These are phyloP conservation scores for Bombus pascuorum DNA, from an alignment of 1,140 invertebrate species.

Conservation along the genomic window DNA sequence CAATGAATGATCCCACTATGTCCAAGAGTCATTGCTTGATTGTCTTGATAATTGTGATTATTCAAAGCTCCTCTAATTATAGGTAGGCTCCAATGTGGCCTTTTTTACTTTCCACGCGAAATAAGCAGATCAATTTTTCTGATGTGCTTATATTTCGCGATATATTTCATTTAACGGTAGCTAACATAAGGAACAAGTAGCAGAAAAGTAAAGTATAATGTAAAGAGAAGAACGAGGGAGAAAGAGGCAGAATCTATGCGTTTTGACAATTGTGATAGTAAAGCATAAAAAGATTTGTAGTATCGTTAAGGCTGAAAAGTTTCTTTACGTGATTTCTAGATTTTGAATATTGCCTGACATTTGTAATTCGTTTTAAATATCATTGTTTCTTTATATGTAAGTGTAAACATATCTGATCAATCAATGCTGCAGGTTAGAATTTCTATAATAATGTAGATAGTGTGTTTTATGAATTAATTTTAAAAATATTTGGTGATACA, in stretches of 20 bases:
- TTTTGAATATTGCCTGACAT: slow-evolving; percentile 48
- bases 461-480: not conserved
- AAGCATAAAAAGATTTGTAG: slow-evolving; percentile 69
- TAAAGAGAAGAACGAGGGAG: not conserved
- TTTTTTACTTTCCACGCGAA: not conserved
- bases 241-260: not conserved
- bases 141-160: not conserved
- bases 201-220: not conserved
- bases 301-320: slow-evolving; percentile 48
- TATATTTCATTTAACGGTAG: not conserved
- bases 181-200: not conserved
- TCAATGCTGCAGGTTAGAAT: not conserved
- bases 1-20: slow-evolving; percentile 57
- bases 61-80: not conserved
- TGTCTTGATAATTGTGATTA: not conserved
- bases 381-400: not conserved
- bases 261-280: slow-evolving; percentile 74
- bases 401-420: slow-evolving; percentile 8
- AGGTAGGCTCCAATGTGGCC: not conserved
- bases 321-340: slow-evolving; percentile 73
- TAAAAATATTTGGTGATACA: not conserved
- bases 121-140: not conserved
- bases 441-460: not conserved
- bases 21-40: slow-evolving; percentile 3
- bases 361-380: not conserved